phyloP scores from a whole-genome alignment of 1,140 invertebrate species.

The Forficula auricularia region DNA sequence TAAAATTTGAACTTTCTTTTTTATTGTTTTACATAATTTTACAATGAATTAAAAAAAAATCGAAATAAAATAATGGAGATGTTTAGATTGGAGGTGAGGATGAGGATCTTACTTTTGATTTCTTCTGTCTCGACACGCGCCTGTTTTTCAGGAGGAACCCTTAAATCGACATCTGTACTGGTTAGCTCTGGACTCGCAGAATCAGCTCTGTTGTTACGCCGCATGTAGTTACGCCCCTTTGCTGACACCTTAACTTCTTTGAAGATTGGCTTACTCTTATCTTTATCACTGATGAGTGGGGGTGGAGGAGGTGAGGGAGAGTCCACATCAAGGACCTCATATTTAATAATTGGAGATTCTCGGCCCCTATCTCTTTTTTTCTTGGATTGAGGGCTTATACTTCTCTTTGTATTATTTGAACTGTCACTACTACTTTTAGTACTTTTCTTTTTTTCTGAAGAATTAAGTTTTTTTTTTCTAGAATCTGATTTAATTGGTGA shows the following conservation, averaged over 20 bases:
- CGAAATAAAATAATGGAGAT: neutral
- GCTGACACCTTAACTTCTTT: constrained; percentile 39
- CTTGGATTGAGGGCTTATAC: constrained; percentile 24
- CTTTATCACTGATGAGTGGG: constrained; percentile 11
- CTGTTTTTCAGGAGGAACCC: constrained; percentile 10
- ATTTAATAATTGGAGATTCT: constrained; percentile 4
- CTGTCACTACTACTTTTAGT: constrained; percentile 4
- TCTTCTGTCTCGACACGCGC: constrained; percentile 1
- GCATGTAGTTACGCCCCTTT: constrained; percentile 42
- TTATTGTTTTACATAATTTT: neutral
- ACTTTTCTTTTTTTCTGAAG: constrained; percentile 9
- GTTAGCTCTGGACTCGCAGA: constrained; percentile 6
- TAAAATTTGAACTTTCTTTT: neutral
- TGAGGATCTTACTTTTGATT: constrained; percentile 7
- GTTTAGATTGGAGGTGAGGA: neutral
- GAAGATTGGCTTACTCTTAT: constrained; percentile 25
- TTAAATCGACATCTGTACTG: constrained; percentile 9
- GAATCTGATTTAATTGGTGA: neutral
- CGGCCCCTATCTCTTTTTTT: constrained; percentile 23
- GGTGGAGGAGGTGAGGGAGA: constrained; percentile 23
- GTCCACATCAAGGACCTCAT: constrained; percentile 24
- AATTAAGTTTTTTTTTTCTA: neutral
- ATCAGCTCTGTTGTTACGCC: constrained; percentile 35
- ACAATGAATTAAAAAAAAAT: neutral
- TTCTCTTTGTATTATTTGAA: constrained; percentile 9